phyloP scores from a whole-genome alignment of 1,140 invertebrate genomes.

The Cyclargus thomasi region DNA sequence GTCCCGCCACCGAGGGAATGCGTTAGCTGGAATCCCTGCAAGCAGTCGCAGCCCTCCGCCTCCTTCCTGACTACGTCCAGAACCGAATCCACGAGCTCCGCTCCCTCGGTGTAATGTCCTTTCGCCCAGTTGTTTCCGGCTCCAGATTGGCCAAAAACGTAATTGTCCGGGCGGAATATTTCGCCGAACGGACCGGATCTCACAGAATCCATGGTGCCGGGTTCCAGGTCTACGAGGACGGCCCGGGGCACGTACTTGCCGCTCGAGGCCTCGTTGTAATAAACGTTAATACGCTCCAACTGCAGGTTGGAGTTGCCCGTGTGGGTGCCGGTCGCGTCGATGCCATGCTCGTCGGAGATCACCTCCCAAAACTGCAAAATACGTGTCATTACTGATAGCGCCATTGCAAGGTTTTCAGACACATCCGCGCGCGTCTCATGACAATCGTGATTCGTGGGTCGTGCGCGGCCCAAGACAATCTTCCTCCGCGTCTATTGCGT shows the following conservation, averaged over 20 bases:
- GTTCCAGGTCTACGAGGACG: conserved; percentile 86
- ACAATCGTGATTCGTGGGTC: no score
- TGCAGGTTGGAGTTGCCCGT: conserved; percentile 87
- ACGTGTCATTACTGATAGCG: background rate
- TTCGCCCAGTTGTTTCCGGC: no score
- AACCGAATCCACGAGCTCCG: conserved; percentile 79
- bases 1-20: conserved; percentile 77
- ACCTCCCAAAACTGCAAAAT: conserved; percentile 61
- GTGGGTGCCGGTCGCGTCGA: conserved; percentile 87
- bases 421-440: no score
- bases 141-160: conserved; percentile 18
- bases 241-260: conserved; percentile 88
- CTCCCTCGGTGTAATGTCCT: no score
- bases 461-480: no score
- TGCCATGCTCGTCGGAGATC: conserved; percentile 67
- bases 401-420: no score
- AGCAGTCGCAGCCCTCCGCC: conserved; percentile 59
- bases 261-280: conserved; percentile 89
- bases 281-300: conserved; percentile 89
- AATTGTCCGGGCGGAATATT: conserved; percentile 75
- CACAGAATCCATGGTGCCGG: conserved; percentile 87
- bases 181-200: conserved; percentile 80
- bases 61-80: conserved; percentile 92
- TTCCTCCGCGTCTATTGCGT: no score
- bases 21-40: conserved; percentile 91